These are phyloP conservation scores for Alentia gelatinosa DNA, from an alignment of 2,888 invertebrate genomes.

Conservation along the genomic window DNA sequence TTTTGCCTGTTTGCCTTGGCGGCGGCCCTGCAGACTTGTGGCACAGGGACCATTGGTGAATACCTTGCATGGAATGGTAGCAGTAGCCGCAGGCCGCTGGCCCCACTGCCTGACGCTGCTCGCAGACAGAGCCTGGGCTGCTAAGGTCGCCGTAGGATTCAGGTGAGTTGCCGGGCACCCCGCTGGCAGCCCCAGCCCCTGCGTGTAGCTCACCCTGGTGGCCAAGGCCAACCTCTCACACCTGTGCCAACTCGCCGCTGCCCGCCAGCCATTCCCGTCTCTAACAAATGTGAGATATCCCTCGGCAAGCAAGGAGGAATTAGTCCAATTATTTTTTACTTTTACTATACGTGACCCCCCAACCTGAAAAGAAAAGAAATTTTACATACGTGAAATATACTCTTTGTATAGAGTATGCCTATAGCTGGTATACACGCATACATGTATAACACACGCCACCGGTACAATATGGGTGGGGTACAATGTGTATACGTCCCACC, in stretches of 20 bases:
- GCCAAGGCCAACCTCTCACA: not conserved
- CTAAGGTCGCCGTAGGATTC: conserved; percentile 9
- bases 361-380: no score
- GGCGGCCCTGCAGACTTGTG: not conserved
- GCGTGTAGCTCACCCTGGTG: not conserved
- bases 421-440: no score
- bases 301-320: not conserved
- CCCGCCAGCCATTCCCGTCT: not conserved
- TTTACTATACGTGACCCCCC: not conserved
- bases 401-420: no score
- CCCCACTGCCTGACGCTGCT: not conserved
- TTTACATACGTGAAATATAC: no score
- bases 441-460: no score
- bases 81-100: not conserved
- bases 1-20: conserved; percentile 49
- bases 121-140: not conserved
- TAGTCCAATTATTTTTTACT: not conserved
- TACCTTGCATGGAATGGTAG: conserved; percentile 9
- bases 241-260: not conserved
- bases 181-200: not conserved
- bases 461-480: no score
- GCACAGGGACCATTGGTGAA: not conserved
- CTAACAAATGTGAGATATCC: conserved; percentile 13
- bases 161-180: not conserved
- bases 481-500: no score